A percentile compares a stretch with the other conserved stretches of the same genome.
phyloP scores from a whole-genome alignment of 2,888 invertebrate species.

The Petrophora chlorosata region DNA sequence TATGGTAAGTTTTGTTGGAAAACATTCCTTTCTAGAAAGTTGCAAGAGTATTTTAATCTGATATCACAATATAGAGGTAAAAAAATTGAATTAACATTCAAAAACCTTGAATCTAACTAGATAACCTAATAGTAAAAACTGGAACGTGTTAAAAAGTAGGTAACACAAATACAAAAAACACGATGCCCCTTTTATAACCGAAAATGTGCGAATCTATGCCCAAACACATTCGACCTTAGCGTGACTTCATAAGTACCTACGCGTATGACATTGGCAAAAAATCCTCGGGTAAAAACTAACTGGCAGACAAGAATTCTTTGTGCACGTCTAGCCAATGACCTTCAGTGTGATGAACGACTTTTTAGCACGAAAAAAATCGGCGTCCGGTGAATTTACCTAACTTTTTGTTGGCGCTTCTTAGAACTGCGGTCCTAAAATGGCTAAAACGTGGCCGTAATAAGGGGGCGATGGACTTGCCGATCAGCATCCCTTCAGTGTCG shows the following conservation, averaged over 20 bases:
- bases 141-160: not conserved
- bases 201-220: constrained; percentile 64
- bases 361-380: constrained; percentile 69
- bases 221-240: constrained; percentile 74
- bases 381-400: constrained; percentile 81
- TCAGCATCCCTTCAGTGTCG: no score
- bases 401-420: constrained; percentile 75
- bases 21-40: no score
- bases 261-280: constrained; percentile 79
- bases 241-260: constrained; percentile 67
- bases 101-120: not conserved
- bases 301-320: constrained; percentile 78
- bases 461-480: no score
- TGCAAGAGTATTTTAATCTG: no score
- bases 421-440: constrained; percentile 61
- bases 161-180: not conserved
- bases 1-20: no score
- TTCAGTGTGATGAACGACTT: constrained; percentile 78
- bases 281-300: constrained; percentile 68
- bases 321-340: constrained; percentile 77
- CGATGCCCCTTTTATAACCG: constrained; percentile 47
- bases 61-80: no score
- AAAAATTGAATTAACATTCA: no score
- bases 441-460: no score
- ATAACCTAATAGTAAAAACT: no score